Conservation (phyloP, 2,888 invertebrate genomes). For the Notodonta dromedarius region DNA sequence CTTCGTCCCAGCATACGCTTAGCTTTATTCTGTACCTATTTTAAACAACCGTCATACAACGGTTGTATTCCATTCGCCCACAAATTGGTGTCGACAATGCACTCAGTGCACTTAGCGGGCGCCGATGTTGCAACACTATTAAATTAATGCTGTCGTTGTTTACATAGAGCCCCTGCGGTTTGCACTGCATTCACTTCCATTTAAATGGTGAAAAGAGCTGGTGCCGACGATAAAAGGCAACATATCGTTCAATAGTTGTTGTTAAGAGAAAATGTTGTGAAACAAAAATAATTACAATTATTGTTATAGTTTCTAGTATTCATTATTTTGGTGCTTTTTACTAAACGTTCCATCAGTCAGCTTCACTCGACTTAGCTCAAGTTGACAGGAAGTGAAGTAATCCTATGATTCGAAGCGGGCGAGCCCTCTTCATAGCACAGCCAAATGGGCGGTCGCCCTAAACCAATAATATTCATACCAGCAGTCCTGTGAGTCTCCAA, state of each 20-base stretch:
- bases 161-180: constrained; percentile 8
- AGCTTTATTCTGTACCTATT: no score
- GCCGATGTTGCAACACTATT: constrained; percentile 1
- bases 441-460: neutral
- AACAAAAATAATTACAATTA: no score
- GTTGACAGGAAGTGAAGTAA: no score
- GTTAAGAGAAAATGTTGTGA: no score
- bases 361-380: no score
- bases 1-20: no score
- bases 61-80: neutral
- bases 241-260: no score
- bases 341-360: no score
- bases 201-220: neutral
- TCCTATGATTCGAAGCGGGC: no score
- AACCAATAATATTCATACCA: constrained; percentile 27
- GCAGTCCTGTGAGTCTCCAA: constrained; percentile 17
- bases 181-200: neutral
- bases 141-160: constrained; percentile 1
- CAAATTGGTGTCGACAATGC: constrained; percentile 5
- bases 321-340: no score
- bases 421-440: no score
- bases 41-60: neutral
- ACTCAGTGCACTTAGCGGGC: constrained; percentile 14
- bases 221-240: neutral
- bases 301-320: no score